Conservation (phyloP, 2,797 vertebrate species). For the Vespertilio murinus region DNA sequence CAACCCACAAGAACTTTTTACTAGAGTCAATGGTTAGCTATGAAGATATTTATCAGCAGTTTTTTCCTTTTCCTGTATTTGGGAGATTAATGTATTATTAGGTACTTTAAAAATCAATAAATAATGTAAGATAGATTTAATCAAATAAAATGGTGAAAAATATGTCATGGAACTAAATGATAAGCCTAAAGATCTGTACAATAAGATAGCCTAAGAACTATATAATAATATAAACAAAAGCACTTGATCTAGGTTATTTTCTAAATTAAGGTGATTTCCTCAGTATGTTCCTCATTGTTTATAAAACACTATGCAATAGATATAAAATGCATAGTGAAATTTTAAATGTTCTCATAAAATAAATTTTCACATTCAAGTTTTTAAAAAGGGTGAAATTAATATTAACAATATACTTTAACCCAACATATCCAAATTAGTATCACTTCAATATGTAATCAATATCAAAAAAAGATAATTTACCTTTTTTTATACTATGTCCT, state of each 20-base stretch:
- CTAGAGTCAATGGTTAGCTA: constrained; percentile 57
- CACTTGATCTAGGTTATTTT: background rate
- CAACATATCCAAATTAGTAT: background rate
- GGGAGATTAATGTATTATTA: constrained; percentile 14
- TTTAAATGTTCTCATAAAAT: background rate
- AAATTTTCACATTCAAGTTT: background rate
- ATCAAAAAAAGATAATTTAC: background rate
- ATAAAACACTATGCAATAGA: background rate
- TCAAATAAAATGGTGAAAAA: constrained; percentile 58
- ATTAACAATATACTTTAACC: background rate
- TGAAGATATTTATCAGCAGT: constrained; percentile 54
- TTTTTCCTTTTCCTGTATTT: background rate
- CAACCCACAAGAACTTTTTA: constrained; percentile 47
- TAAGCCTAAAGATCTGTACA: background rate
- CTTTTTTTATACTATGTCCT: background rate
- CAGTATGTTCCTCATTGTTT: background rate
- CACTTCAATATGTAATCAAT: background rate
- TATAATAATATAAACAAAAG: constrained; percentile 10
- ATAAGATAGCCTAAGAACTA: background rate
- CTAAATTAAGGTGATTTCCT: background rate
- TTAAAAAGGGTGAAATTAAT: background rate
- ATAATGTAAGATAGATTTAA: constrained; percentile 30
- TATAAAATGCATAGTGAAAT: background rate
- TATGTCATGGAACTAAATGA: constrained; percentile 15
- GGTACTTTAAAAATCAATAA: constrained; percentile 39